Evolutionary conservation across 2,888 invertebrate species (phyloP), one percentile per base, ranked within the genome.

Genomic region (Tetramorium bicarinatum): DNA sequence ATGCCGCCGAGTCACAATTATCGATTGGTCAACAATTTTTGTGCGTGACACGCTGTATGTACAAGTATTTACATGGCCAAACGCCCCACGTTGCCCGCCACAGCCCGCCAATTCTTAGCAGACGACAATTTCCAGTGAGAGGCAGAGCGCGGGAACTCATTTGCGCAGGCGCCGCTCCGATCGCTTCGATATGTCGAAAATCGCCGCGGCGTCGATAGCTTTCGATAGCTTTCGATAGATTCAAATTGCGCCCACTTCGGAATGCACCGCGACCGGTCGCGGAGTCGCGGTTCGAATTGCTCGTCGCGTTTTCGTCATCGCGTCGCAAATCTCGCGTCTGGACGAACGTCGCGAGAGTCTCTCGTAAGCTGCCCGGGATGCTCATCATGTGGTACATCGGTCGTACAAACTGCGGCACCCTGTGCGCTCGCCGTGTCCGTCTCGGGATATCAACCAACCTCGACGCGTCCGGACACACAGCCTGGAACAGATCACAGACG

Each of bases 71-170:
- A 61, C 44, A 76, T 13, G 15, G 3, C 9, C 0, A 15, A 18
- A 49, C 49, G 7, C 7, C 49, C 15, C 29, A 34, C 9, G 41
- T 41, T 41, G 49, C 0, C 15, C 15, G 18, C 47, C 3, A 18
- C 47, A 18, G 52, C 79, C 79, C 79, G 79, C 79, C 79, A 80
- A 80, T 72, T 80, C 13, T 49, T 9, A 72, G n/a, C 21, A 59
- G 47, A 80, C 21, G 47, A 72, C 25, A 54, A 21, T 3, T n/a
- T n/a, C 11, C n/a, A 2, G 15, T 11, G 29, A 18, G n/a, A 8
- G 18, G 29, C 7, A 18, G 49, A 49, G 11, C 18, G 47, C 8
- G 38, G 41, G 71, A 52, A 54, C 21, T 71, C 34, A 21, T 21
- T 38, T 54, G 72, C 72, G 56, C 72, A 72, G 11, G 25, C 54